Evolutionary conservation across 2,888 invertebrate genomes (phyloP).

Genomic region (Galeruca laticollis): DNA sequence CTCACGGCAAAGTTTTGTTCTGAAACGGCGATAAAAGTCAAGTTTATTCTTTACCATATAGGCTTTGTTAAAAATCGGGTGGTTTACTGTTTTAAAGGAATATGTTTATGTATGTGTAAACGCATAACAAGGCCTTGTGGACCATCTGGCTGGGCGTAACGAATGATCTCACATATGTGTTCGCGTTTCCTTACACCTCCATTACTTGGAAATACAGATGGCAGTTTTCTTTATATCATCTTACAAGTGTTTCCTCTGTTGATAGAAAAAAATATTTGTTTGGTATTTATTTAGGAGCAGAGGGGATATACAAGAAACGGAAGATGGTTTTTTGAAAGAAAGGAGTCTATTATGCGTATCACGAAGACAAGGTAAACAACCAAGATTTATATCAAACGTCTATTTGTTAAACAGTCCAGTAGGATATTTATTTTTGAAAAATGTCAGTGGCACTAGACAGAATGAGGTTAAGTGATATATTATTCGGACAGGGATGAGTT

Average conservation of each 20-base stretch:
- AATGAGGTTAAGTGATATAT: too few relatives aligned
- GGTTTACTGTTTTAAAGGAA: slow-evolving; percentile 12
- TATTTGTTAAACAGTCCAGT: too few relatives aligned
- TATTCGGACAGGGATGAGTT: too few relatives aligned
- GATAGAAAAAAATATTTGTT: slow-evolving; percentile 8
- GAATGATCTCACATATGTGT: slow-evolving; percentile 12
- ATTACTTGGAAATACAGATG: slow-evolving; percentile 15
- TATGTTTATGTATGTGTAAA: slow-evolving; percentile 11
- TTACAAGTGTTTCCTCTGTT: slow-evolving; percentile 20
- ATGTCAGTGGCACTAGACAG: too few relatives aligned
- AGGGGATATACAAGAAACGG: slow-evolving; percentile 2
- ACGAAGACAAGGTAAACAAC: not conserved
- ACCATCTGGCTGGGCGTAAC: slow-evolving; percentile 13
- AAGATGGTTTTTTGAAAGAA: not conserved
- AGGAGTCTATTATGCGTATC: not conserved
- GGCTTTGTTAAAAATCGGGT: not conserved
- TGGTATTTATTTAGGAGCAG: not conserved
- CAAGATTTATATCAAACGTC: not conserved
- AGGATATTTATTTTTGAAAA: too few relatives aligned
- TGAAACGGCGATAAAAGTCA: not conserved
- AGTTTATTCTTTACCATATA: not conserved
- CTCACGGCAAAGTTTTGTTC: not conserved
- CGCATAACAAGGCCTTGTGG: slow-evolving; percentile 8
- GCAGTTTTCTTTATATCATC: slow-evolving; percentile 14
- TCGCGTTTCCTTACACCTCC: slow-evolving; percentile 21